Base-by-base conservation (phyloP, 2,113 vertebrate genomes). In the Paramisgurnus dabryanus region DNA sequence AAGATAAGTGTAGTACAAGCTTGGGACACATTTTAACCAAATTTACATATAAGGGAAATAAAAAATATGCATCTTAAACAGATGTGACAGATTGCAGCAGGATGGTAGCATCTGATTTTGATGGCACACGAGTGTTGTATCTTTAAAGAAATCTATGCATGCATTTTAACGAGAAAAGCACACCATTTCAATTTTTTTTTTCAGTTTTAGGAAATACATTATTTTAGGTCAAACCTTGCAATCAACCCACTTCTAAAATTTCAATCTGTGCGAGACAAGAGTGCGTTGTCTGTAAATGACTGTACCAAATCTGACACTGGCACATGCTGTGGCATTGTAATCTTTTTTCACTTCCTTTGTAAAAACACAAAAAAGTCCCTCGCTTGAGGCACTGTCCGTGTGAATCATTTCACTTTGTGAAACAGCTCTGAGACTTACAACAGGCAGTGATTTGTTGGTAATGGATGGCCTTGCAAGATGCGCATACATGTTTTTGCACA, bases 291-390 rank as follows among this genome's bases (percentile, higher is more conserved):
- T 64, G 58, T 64, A 27, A 58, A 75, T 75, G 58, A 64, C 73
- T 75, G 43, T 9, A 34, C 5, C 12, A 64, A 34, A 63, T 49
- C 58, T 64, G 43, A 75, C 7, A 60, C 43, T 39, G 71, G 58
- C 73, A 39, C 60, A 49, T 4, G 58, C 7, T 45, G 40, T n/a
- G 73, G 41, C 41, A 49, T 10, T 45, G 17, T 34, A 8, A 64
- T n/a, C 6, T 10, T 4, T 75, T 74, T 74, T 74, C 71, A 64
- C 73, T 63, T 75, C 73, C 73, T 75, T 75, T 75, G 73, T 64
- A 63, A 49, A 3, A 47, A 3, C 64, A 18, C 39, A 12, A n/a
- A 80, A 80, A 67, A 75, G 43, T 67, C 49, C 78, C 49, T 34
- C 7, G 22, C 0, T 17, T 18, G 18, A 64, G 41, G 64, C 17